Percentiles rank a stretch among this genome's conserved stretches.
Conservation (phyloP, 2,113 vertebrate genomes). For the Leiothrix lutea region DNA sequence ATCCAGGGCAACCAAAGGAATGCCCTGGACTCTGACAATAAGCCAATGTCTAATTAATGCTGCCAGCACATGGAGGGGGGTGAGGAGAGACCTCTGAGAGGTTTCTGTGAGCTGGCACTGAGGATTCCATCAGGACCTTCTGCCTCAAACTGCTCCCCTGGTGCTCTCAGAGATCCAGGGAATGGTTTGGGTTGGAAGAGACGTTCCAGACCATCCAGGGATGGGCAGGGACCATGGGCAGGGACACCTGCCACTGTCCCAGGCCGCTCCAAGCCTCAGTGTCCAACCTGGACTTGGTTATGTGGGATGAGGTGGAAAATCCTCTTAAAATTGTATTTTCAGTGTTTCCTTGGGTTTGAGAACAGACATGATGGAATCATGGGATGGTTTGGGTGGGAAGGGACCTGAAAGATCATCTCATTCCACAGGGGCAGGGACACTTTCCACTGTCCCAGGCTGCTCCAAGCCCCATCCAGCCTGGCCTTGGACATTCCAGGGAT, state of each 20-base stretch:
- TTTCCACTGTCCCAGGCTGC: fast-evolving
- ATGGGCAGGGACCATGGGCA: neutral
- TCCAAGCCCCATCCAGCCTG: neutral
- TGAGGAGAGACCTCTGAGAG: neutral
- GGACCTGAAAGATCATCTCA: too few species aligned
- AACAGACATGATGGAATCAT: too few species aligned
- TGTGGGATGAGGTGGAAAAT: too few species aligned
- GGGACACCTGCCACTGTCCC: fast-evolving
- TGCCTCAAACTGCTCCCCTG: neutral
- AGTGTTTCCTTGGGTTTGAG: too few species aligned
- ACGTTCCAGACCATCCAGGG: neutral
- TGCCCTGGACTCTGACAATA: too few species aligned
- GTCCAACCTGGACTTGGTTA: neutral
- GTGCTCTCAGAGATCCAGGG: neutral
- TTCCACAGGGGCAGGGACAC: neutral
- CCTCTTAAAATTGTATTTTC: too few species aligned
- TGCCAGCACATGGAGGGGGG: neutral
- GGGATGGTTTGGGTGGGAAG: too few species aligned
- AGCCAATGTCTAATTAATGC: neutral
- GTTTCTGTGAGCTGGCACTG: neutral
- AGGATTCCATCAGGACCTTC: neutral
- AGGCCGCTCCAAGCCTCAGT: fast-evolving
- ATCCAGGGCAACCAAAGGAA: too few species aligned
- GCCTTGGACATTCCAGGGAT: neutral
- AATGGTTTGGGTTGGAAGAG: neutral